Base-by-base conservation (phyloP, 2,113 vertebrate species). In the Misgurnus mizolepis region DNA sequence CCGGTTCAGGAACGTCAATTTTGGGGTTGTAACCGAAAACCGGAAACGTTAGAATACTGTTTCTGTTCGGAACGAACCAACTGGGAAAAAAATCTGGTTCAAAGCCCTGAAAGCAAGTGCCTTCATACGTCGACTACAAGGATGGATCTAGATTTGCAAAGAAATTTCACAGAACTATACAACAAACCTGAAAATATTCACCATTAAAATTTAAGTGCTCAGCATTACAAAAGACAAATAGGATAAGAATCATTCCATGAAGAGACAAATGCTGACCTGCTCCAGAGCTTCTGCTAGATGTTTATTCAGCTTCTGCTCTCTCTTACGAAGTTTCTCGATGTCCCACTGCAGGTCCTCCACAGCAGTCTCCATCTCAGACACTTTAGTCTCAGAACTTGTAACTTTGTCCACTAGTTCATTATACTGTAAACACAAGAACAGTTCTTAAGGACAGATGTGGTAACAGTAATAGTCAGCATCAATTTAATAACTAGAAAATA, bases 291-390 rank as follows among this genome's bases (percentile, higher is more conserved):
- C 95, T 0, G 96, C 95, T 53, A 98, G 86, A 80, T 96, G 96
- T 72, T 95, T 95, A 87, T 97, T 96, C 41, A 97, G 95, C 80
- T 96, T 97, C 82, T 97, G 96, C 78, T 97, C 96, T 17, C 96
- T 91, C 72, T 96, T 97, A 62, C 96, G 94, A 40, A 98, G 93
- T 78, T 98, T 98, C 89, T 97, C 96, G 0, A 96, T 97, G 89
- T 98, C 96, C 96, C 96, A 98, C 90, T 97, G 95, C 72, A 97
- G 88, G 85, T 97, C 96, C 82, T 98, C 96, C 41, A 98, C 95
- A 0, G 95, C 94, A 0, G 96, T 96, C 87, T 95, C 96, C 96
- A 98, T 97, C 88, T 98, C 96, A n/a, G 96, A 92, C 81, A 98
- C 96, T 83, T 97, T 97, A 41, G 96, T 97, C 88, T 98, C 96